These are phyloP conservation scores for Rhynchopsitta pachyrhyncha DNA, from an alignment of 2,113 vertebrate species.

Conservation along the genomic window DNA sequence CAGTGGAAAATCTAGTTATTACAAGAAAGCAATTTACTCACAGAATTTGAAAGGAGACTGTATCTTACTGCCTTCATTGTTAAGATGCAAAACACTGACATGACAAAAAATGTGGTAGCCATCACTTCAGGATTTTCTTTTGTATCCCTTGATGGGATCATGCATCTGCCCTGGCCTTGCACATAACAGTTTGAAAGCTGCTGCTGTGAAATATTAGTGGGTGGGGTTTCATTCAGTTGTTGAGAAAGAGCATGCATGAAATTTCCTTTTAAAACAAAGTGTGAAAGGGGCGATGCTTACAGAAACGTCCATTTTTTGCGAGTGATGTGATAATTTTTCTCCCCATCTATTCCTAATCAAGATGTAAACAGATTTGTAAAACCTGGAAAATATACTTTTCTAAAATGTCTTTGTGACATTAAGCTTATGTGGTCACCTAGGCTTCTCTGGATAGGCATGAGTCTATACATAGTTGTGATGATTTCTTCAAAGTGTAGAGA, in stretches of 20 bases:
- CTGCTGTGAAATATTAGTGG: not conserved
- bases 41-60: slow-evolving; percentile 1
- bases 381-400: not conserved
- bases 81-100: slow-evolving; percentile 17
- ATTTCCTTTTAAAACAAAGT: not conserved
- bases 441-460: not conserved
- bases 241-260: not conserved
- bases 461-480: not conserved
- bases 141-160: not conserved
- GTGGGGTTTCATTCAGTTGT: not conserved
- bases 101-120: not conserved
- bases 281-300: not conserved
- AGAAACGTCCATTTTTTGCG: not conserved
- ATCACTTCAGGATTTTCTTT: not conserved
- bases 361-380: not conserved
- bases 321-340: not conserved
- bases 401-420: not conserved
- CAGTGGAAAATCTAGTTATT: slow-evolving; percentile 36
- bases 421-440: not conserved
- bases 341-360: not conserved
- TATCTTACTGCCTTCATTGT: not conserved
- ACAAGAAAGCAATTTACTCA: slow-evolving; percentile 50
- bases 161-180: not conserved
- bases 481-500: not conserved
- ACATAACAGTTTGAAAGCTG: not conserved